Conservation (phyloP, 2,797 vertebrate genomes). For the Periophthalmus magnuspinnatus region DNA sequence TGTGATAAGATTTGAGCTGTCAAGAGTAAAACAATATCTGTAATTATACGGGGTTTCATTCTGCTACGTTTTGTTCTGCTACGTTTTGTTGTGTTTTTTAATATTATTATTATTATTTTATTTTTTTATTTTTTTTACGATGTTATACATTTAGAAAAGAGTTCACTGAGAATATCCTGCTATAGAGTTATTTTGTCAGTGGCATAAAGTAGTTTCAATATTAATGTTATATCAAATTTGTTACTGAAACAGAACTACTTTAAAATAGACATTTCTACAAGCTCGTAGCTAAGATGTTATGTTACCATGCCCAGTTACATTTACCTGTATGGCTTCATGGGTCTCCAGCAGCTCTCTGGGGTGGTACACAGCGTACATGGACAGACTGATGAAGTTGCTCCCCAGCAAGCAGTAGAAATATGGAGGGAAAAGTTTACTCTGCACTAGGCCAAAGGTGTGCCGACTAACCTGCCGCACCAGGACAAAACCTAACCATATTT, state of each 20-base stretch:
- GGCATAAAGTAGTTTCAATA: no score
- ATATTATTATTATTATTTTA: no score
- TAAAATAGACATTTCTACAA: not conserved
- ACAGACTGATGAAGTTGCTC: constrained; percentile 77
- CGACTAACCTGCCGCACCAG: constrained; percentile 76
- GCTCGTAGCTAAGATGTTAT: not conserved
- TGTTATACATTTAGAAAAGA: no score
- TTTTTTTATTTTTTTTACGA: no score
- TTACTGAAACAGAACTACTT: not conserved
- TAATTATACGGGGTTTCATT: no score
- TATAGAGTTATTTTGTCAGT: no score
- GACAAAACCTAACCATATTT: constrained; percentile 76
- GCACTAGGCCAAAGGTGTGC: constrained; percentile 87
- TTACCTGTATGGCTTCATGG: constrained; percentile 82
- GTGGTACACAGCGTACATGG: constrained; percentile 78
- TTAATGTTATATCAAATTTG: no score
- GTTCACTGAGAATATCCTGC: no score
- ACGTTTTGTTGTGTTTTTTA: no score
- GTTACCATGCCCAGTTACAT: not conserved
- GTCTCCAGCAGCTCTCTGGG: constrained; percentile 80
- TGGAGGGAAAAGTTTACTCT: constrained; percentile 87
- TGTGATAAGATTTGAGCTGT: no score
- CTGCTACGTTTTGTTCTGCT: no score
- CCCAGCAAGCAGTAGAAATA: constrained; percentile 83
- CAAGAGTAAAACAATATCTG: no score